Conservation (phyloP, 2,113 vertebrate species). For the Hystrix brachyura region DNA sequence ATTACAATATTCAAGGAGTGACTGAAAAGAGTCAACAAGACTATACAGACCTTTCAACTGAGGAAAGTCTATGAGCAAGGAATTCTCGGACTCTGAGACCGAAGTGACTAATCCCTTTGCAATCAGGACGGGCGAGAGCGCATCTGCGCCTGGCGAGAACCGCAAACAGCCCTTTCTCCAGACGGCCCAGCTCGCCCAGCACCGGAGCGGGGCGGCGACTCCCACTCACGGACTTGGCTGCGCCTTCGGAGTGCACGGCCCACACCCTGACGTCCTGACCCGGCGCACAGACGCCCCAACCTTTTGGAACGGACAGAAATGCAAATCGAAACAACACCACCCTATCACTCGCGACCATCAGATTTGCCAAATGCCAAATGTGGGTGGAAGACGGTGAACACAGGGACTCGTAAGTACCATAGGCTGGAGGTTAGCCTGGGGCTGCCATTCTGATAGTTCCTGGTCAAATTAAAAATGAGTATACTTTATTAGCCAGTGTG, state of each 20-base stretch:
- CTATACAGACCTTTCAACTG: constrained; percentile 29
- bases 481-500: neutral
- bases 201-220: neutral
- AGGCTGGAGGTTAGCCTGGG: neutral
- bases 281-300: neutral
- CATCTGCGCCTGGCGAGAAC: neutral
- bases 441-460: neutral
- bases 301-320: neutral
- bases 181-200: neutral
- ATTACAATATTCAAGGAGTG: constrained; percentile 25
- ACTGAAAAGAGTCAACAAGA: constrained; percentile 47
- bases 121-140: neutral
- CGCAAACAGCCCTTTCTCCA: neutral
- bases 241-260: neutral
- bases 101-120: constrained; percentile 24
- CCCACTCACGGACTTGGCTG: neutral
- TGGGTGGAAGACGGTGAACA: neutral
- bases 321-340: neutral
- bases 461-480: neutral
- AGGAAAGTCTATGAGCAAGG: neutral
- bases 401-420: neutral
- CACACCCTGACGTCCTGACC: neutral
- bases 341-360: neutral
- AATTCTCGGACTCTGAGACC: constrained; percentile 33
- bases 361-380: neutral